phyloP scores from a whole-genome alignment of 2,113 vertebrate species.

The Callipepla californica region DNA sequence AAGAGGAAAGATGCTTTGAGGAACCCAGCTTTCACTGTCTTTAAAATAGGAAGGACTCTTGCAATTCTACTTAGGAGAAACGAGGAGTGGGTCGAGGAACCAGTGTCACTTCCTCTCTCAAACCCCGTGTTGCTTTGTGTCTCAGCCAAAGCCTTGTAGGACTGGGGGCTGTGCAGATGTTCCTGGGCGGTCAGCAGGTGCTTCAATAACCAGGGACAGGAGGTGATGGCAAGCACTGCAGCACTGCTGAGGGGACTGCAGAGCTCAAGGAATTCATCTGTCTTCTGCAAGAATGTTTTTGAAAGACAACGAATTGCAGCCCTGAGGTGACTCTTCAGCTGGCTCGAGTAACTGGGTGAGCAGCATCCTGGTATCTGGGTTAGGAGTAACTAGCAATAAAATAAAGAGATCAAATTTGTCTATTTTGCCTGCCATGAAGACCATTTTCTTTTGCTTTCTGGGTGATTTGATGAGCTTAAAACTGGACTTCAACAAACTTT shows the following conservation, averaged over 20 bases:
- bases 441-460: not conserved
- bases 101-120: not conserved
- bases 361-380: not conserved
- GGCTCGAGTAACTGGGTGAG: not conserved
- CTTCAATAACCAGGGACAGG: not conserved
- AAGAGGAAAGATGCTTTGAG: not conserved
- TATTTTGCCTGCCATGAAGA: not conserved
- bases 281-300: not conserved
- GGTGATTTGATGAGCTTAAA: not conserved
- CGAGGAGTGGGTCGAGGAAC: not conserved
- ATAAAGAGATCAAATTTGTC: not conserved
- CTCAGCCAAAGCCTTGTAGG: not conserved
- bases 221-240: not conserved
- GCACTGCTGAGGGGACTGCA: not conserved
- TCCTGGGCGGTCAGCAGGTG: rapidly evolving
- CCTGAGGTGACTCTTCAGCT: not conserved
- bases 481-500: not conserved
- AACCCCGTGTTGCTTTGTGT: not conserved
- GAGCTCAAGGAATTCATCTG: not conserved
- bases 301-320: not conserved
- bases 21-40: not conserved
- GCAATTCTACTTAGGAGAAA: not conserved
- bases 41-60: not conserved
- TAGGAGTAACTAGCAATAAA: conserved; percentile 1
- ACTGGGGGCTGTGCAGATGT: rapidly evolving